Evolutionary conservation across 2,888 invertebrate species (phyloP).

Genomic region (Eupeodes latifasciatus): DNA sequence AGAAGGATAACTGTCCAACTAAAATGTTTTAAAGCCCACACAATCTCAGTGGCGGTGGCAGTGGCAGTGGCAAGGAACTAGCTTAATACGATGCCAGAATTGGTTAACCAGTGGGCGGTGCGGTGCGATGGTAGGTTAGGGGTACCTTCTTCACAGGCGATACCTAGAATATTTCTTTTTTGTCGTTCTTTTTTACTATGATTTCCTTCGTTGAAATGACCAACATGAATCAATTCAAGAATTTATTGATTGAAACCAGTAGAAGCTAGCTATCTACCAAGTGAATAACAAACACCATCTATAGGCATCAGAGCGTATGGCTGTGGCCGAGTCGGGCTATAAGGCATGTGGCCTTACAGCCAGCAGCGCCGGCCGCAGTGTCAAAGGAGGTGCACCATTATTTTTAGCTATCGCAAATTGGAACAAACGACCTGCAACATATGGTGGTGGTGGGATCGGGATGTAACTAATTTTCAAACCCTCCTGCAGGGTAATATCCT

Average conservation of each 20-base stretch:
- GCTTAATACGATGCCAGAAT: constrained; percentile 44
- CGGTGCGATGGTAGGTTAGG: not conserved
- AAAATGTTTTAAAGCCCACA: constrained; percentile 37
- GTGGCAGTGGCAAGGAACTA: constrained; percentile 13
- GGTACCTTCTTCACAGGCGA: not conserved
- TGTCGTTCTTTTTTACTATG: constrained; percentile 5
- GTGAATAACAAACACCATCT: constrained; percentile 8
- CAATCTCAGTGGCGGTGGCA: constrained; percentile 23
- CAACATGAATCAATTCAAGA: constrained; percentile 69
- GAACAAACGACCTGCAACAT: constrained; percentile 72
- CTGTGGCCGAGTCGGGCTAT: not conserved
- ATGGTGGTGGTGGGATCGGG: constrained; percentile 5
- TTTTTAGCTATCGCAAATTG: constrained; percentile 73
- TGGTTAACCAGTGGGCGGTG: constrained; percentile 38
- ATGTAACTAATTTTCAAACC: constrained; percentile 65
- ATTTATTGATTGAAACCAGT: constrained; percentile 63
- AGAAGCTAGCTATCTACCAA: constrained; percentile 38
- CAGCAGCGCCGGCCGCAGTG: not conserved
- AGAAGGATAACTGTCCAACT: constrained; percentile 47
- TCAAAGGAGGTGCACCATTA: constrained; percentile 64
- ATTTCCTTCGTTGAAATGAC: constrained; percentile 51
- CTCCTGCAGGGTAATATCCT: constrained; percentile 46
- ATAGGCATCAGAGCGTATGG: not conserved
- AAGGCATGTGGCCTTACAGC: constrained; percentile 24
- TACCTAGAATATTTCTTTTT: constrained; percentile 5